Evolutionary conservation across 2,888 invertebrate genomes (phyloP), one percentile per base, ranked within the genome.

Genomic region (Endomychus coccineus): DNA sequence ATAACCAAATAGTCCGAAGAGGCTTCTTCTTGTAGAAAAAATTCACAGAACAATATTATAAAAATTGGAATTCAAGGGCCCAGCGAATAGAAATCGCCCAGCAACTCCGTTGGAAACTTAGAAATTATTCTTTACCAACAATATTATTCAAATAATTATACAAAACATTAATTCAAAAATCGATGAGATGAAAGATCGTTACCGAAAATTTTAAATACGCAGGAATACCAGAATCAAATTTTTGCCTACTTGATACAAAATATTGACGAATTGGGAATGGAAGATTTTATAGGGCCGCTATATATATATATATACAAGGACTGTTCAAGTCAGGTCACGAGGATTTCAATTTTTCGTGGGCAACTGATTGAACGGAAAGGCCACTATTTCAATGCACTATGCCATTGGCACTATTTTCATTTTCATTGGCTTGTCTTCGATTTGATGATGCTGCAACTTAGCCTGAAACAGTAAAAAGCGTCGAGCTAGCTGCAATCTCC

Each of bases 261-360:
- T 11, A 30, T 25, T 12, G 16, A 34, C n/a, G 17, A 25, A 27
- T 33, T 35, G 4, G 43, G 39, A 28, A 31, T 48, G 15, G 32
- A 39, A 15, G 48, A 48, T 13, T 42, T 49, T 22, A 31, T 49
- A 24, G 48, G 46, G 12, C 30, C 49, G 13, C 16, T 46, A 16
- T n/a, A n/a, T n/a, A n/a, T n/a, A n/a, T n/a, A n/a, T 46, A 47
- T 31, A 17, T 46, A 27, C 39, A 30, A 25, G 44, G 40, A 17
- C n/a, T 43, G 21, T 46, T 48, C 32, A 48, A 49, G 39, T 46
- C 46, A 17, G 36, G 33, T 9, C 48, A 48, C 15, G 44, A 49
- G 35, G 44, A 43, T 34, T 15, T 46, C 19, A 34, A 34, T 23
- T 40, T 39, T 16, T 10, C 48, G 14, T 49, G 43, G 39, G 39